A percentile compares a stretch with the other conserved stretches of the same genome.
Evolutionary conservation across 2,113 vertebrate species (phyloP).

Genomic region (Caretta caretta): DNA sequence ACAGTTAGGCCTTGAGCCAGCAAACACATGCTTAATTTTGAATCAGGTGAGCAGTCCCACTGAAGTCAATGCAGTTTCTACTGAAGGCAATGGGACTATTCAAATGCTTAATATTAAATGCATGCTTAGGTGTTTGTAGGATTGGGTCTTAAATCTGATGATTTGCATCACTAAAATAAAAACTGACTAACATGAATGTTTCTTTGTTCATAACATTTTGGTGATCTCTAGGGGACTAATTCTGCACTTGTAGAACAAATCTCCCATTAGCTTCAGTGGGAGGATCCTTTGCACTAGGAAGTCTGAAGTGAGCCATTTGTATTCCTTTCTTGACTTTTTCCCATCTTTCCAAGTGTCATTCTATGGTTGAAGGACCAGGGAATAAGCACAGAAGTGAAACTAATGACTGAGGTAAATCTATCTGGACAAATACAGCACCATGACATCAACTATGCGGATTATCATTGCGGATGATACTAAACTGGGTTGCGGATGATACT

Average conservation of each 20-base stretch:
- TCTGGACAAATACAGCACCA: not conserved
- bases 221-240: not conserved
- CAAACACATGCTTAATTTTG: rapidly evolving
- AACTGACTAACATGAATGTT: not conserved
- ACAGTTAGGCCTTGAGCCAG: not conserved
- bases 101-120: not conserved
- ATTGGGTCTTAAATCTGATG: not conserved
- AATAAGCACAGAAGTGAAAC: not conserved
- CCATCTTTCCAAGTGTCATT: rapidly evolving
- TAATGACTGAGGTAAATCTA: not conserved
- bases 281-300: not conserved
- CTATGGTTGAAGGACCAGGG: not conserved
- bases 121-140: rapidly evolving
- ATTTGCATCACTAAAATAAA: not conserved
- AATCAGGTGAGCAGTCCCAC: not conserved
- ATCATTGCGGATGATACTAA: too few species aligned
- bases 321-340: not conserved
- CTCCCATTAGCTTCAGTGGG: not conserved
- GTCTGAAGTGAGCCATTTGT: not conserved
- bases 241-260: not conserved
- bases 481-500: too few species aligned
- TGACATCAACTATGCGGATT: not conserved
- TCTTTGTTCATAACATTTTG: not conserved
- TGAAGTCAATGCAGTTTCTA: not conserved
- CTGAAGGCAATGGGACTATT: not conserved